phyloP scores from a whole-genome alignment of 2,797 vertebrate species.

The Onychomys leucogaster region DNA sequence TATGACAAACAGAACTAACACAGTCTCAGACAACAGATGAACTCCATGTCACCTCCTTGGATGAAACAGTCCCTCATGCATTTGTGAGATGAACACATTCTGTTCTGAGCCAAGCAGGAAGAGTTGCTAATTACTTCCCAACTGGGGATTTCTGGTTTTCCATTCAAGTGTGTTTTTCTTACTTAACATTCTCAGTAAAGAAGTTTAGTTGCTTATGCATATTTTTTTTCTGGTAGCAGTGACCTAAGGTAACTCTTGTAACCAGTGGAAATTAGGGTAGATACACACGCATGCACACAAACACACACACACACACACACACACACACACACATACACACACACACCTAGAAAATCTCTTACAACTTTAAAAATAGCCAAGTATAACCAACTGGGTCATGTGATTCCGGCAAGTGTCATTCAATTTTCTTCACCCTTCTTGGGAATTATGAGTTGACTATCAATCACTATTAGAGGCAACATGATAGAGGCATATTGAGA shows the following conservation, averaged over 20 bases:
- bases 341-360: background rate
- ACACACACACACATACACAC: background rate
- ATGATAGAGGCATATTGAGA: background rate
- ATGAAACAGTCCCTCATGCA: background rate
- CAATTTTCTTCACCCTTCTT: background rate
- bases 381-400: background rate
- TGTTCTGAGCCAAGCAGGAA: background rate
- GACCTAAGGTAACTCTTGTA: background rate
- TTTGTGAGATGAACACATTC: background rate
- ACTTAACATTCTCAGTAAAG: background rate
- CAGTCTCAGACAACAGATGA: background rate
- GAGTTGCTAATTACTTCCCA: background rate
- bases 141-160: background rate
- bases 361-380: slow-evolving; percentile 10
- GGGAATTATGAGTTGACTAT: background rate
- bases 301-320: too few species aligned
- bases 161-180: background rate
- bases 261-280: background rate
- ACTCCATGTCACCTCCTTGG: background rate
- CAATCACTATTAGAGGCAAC: background rate
- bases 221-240: background rate
- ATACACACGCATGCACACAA: background rate
- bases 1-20: background rate
- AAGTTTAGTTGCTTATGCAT: background rate
- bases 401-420: background rate